A percentile compares a stretch with the other conserved stretches of the same genome.
Conservation (phyloP, 2,797 vertebrate species). For the Miichthys miiuy region DNA sequence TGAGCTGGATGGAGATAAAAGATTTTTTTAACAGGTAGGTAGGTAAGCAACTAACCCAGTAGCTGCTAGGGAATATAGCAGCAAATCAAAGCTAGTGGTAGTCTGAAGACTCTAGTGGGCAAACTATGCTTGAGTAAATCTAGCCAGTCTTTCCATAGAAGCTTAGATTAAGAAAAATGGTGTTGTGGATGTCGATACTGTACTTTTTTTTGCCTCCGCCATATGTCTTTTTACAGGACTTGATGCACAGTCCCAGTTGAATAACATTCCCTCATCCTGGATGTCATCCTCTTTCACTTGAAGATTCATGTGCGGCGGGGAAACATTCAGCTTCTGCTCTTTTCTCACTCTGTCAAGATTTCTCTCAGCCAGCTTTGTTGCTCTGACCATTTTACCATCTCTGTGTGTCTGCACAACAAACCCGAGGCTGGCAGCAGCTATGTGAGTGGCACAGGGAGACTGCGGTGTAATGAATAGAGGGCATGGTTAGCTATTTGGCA, state of each 20-base stretch:
- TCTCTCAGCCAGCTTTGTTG: constrained; percentile 51
- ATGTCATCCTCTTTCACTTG: constrained; percentile 47
- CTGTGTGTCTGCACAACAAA: constrained; percentile 56
- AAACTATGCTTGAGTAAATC: constrained; percentile 64
- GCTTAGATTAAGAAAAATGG: constrained; percentile 60
- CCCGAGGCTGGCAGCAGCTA: constrained; percentile 62
- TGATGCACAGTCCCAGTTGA: constrained; percentile 52
- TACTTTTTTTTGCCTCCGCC: constrained; percentile 26
- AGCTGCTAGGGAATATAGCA: constrained; percentile 61
- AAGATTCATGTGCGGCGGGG: constrained; percentile 49
- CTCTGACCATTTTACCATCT: constrained; percentile 60
- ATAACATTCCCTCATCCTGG: constrained; percentile 42
- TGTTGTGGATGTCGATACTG: constrained; percentile 59
- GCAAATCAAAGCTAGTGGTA: constrained; percentile 68
- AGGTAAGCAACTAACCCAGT: constrained; percentile 63
- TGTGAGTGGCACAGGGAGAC: constrained; percentile 53
- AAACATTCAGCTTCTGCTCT: constrained; percentile 44
- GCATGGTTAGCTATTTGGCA: constrained; percentile 74
- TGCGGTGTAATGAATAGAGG: constrained; percentile 76
- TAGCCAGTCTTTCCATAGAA: constrained; percentile 37
- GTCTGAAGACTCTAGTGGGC: constrained; percentile 54
- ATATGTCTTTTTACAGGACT: constrained; percentile 57
- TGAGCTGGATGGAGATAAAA: constrained; percentile 68
- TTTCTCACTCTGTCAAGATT: constrained; percentile 51
- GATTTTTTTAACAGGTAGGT: constrained; percentile 70